A percentile compares a stretch with the other conserved stretches of the same genome.
phyloP scores from a whole-genome alignment of 1,140 invertebrate genomes.

The Caenorhabditis briggsae region DNA sequence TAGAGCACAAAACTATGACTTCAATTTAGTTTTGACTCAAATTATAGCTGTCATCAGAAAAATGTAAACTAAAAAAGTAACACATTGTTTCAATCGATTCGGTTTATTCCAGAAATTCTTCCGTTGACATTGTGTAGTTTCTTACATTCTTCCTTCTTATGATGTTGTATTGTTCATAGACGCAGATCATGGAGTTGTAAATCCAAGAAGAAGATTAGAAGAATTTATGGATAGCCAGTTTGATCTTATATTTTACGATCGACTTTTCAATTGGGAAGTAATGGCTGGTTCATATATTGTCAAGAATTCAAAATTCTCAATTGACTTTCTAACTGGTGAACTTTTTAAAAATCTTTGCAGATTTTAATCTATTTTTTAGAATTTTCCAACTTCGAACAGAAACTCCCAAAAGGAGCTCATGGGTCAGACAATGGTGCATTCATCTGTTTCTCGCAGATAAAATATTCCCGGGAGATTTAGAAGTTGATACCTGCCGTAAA shows the following conservation, averaged over 20 bases:
- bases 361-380: background rate
- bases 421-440: conserved; percentile 63
- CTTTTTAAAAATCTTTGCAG: background rate
- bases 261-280: conserved; percentile 64
- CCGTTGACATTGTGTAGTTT: conserved; percentile 63
- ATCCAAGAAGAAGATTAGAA: conserved; percentile 64
- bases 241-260: conserved; percentile 61
- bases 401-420: conserved; percentile 40
- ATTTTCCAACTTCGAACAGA: conserved; percentile 60
- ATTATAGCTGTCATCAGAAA: conserved; percentile 47
- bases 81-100: background rate
- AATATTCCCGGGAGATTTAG: background rate
- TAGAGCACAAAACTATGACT: conserved; percentile 50
- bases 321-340: conserved; percentile 57
- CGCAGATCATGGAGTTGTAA: conserved; percentile 63
- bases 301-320: conserved; percentile 53
- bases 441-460: conserved; percentile 52
- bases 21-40: conserved; percentile 39
- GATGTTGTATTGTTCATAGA: conserved; percentile 61
- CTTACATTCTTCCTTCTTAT: conserved; percentile 45
- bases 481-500: conserved; percentile 23
- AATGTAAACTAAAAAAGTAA: background rate
- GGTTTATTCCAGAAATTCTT: conserved; percentile 54
- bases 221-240: conserved; percentile 61
- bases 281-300: conserved; percentile 62